phyloP scores from a whole-genome alignment of 2,888 invertebrate genomes.

The Lithodes maja region DNA sequence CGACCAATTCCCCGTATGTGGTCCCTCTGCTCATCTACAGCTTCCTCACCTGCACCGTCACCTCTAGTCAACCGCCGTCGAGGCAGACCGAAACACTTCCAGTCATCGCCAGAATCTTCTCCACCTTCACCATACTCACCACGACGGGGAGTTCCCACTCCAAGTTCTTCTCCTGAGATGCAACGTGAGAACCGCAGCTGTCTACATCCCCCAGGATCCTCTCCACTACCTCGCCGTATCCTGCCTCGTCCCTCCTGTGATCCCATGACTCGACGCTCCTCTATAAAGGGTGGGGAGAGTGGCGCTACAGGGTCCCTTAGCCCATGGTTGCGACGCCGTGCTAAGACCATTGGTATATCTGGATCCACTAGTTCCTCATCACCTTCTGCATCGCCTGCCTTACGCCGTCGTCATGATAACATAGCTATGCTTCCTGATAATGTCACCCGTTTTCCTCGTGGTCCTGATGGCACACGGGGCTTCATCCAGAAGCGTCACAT shows the following conservation, averaged over 20 bases:
- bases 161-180: constrained; percentile 51
- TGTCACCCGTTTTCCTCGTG: constrained; percentile 54
- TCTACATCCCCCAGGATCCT: constrained; percentile 23
- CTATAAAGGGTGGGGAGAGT: neutral
- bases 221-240: constrained; percentile 47
- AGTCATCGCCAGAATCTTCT: constrained; percentile 50
- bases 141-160: constrained; percentile 19
- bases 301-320: constrained; percentile 38
- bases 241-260: neutral
- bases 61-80: constrained; percentile 13
- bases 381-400: constrained; percentile 49
- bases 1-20: neutral
- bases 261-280: neutral
- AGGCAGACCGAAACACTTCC: neutral
- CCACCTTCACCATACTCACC: constrained; percentile 46
- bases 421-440: constrained; percentile 42
- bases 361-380: constrained; percentile 13
- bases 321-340: constrained; percentile 54
- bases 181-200: neutral
- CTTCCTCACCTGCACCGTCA: constrained; percentile 37
- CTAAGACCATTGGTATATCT: neutral
- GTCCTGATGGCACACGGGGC: constrained; percentile 59
- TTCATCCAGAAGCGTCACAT: constrained; percentile 15
- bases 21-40: constrained; percentile 40
- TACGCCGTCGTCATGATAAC: constrained; percentile 51